phyloP scores from a whole-genome alignment of 2,113 vertebrate genomes.

The Rousettus leschenaultii region DNA sequence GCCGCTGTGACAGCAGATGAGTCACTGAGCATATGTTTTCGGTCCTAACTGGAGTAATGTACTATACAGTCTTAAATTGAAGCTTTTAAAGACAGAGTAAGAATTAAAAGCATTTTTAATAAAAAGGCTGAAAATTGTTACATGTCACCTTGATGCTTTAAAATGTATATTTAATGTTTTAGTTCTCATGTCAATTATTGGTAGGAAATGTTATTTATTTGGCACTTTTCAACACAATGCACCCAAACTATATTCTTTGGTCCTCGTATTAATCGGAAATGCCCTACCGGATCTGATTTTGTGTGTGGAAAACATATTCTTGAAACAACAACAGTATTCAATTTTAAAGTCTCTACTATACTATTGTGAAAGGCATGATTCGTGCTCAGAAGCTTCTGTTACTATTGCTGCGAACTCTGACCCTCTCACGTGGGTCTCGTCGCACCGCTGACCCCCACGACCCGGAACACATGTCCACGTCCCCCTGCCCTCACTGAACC shows the following conservation, averaged over 20 bases:
- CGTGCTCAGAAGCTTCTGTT: slow-evolving; percentile 42
- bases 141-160: slow-evolving; percentile 52
- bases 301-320: background rate
- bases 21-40: slow-evolving; percentile 51
- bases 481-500: background rate
- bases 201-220: slow-evolving; percentile 40
- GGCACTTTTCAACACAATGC: slow-evolving; percentile 42
- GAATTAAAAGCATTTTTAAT: slow-evolving; percentile 79
- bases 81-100: slow-evolving; percentile 70
- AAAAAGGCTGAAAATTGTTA: slow-evolving; percentile 74
- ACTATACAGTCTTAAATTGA: slow-evolving; percentile 70
- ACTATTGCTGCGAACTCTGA: slow-evolving; percentile 45
- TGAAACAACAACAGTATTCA: slow-evolving; percentile 54
- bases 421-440: slow-evolving; percentile 31
- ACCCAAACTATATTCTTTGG: slow-evolving; percentile 39
- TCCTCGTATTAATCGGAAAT: slow-evolving; percentile 56
- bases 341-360: slow-evolving; percentile 34
- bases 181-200: slow-evolving; percentile 58
- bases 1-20: slow-evolving; percentile 33
- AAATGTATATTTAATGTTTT: slow-evolving; percentile 66
- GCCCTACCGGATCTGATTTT: slow-evolving; percentile 5
- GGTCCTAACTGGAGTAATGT: slow-evolving; percentile 62
- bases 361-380: slow-evolving; percentile 17
- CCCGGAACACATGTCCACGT: background rate
- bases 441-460: background rate